Conservation (phyloP, 2,113 vertebrate species). For the Apistogramma diplotaenia region DNA sequence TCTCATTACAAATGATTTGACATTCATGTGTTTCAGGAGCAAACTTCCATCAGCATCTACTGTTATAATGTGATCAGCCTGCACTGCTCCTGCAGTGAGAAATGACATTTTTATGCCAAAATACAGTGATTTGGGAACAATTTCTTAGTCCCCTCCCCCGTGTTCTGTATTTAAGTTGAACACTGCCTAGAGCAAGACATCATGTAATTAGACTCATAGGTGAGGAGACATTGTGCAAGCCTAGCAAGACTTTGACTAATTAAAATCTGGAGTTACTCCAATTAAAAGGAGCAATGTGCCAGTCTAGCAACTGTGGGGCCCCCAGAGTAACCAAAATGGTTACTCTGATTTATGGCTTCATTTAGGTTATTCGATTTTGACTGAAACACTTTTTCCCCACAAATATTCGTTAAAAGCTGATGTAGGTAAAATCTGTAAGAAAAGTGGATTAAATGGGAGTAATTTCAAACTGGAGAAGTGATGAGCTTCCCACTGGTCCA, state of each 20-base stretch:
- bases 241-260: constrained; percentile 36
- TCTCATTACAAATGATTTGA: not conserved
- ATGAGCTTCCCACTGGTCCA: not conserved
- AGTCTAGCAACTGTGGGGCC: not conserved
- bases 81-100: not conserved
- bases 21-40: not conserved
- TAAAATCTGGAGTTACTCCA: constrained; percentile 31
- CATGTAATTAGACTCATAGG: constrained; percentile 38
- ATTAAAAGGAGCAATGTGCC: constrained; percentile 32
- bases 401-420: constrained; percentile 1
- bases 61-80: not conserved
- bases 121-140: not conserved
- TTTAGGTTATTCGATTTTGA: constrained; percentile 19
- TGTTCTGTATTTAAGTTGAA: constrained; percentile 37
- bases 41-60: not conserved
- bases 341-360: constrained; percentile 29
- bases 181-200: constrained; percentile 22
- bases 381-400: not conserved
- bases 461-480: not conserved
- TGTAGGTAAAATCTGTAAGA: not conserved
- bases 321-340: not conserved
- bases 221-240: constrained; percentile 26
- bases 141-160: constrained; percentile 3
- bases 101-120: not conserved
- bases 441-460: not conserved